phyloP scores from a whole-genome alignment of 2,888 invertebrate genomes.

The Agrotis ipsilon region DNA sequence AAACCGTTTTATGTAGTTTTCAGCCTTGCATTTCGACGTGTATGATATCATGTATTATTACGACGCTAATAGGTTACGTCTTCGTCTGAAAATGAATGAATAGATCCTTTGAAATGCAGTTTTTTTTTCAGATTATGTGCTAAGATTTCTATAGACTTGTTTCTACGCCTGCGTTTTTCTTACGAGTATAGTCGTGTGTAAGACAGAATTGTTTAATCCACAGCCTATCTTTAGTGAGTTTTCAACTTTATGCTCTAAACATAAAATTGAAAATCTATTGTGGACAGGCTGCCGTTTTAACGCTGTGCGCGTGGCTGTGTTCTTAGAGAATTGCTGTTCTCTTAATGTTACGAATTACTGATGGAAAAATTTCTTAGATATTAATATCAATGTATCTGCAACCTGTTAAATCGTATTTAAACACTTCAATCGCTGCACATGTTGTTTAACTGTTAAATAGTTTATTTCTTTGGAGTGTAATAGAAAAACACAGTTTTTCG shows the following conservation, averaged over 20 bases:
- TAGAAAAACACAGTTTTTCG: conserved; percentile 53
- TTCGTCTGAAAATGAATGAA: conserved; percentile 7
- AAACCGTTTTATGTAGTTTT: conserved; percentile 32
- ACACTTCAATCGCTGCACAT: conserved; percentile 39
- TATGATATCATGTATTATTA: conserved; percentile 43
- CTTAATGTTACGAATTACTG: not conserved
- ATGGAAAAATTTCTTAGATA: not conserved
- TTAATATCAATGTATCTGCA: not conserved
- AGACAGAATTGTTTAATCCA: no score
- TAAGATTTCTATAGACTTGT: not conserved
- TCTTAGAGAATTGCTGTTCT: no score
- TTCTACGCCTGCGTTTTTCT: not conserved
- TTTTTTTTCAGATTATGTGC: not conserved
- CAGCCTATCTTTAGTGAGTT: no score
- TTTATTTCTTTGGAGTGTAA: conserved; percentile 55
- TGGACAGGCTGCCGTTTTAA: no score
- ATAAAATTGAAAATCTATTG: no score
- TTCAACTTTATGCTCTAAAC: no score
- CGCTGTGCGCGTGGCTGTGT: no score
- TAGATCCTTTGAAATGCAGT: not conserved
- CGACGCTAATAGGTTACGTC: conserved; percentile 24
- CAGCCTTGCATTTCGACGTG: conserved; percentile 31
- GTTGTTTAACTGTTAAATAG: conserved; percentile 43
- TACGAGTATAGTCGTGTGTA: accelerated
- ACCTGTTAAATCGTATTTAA: not conserved